Base-by-base conservation (phyloP, 2,888 invertebrate species). In the Lithophane semibrunnea region DNA sequence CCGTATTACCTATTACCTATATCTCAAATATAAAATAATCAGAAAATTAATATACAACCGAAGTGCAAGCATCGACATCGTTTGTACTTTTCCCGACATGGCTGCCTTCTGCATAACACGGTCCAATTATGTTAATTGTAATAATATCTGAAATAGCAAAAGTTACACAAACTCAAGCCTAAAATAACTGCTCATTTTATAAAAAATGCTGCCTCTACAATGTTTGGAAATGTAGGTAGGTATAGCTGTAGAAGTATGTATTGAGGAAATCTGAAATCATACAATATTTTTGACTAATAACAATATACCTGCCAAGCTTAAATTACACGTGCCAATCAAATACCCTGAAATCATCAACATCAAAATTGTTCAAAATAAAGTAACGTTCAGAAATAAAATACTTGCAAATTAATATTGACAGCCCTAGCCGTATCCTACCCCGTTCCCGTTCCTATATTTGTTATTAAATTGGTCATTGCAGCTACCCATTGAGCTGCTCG, bases 401-500 rank as follows among this genome's bases (percentile, higher is more conserved):
- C 29, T 44, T 70, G 2, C 5, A 70, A 44, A 52, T 44, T 0
- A 63, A 80, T 18, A 61, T 16, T 44, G 49, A 63, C 63, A 82
- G 13, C 47, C 42, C 49, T 63, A 61, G n/a, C 2, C 37, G 24
- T 12, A 44, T 13, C 68, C 37, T 3, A 49, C 75, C 24, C n/a
- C 37, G 7, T 49, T 73, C 65, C 56, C 54, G 42, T 29, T 56
- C 9, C 49, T 58, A 68, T 67, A 72, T 74, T 63, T 67, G 61
- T 63, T 84, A 83, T 80, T 80, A 77, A 70, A 70, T 70, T 66
- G 49, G 21, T 69, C 37, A n/a, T 21, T 12, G 37, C 29, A 58
- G 60, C 52, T 54, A 42, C 12, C 61, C 69, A 75, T 80, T 71
- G 58, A 66, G 56, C 68, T 70, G 58, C 37, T 21, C 42, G 47